Evolutionary conservation across 2,888 invertebrate genomes (phyloP), one percentile per base, ranked within the genome.

Genomic region (Drosophila affinis): DNA sequence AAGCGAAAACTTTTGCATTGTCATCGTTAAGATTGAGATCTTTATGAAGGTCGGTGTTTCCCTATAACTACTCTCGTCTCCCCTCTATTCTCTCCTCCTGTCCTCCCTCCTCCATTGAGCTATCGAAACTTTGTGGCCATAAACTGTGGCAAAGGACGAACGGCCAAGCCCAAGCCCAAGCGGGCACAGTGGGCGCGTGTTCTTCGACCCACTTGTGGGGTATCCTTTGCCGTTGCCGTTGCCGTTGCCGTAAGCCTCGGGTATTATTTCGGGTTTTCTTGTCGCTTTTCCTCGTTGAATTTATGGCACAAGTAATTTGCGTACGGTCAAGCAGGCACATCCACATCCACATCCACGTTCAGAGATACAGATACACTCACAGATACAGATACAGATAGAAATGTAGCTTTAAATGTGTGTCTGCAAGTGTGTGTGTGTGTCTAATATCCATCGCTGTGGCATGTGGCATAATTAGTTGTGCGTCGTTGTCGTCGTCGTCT

Each of bases 11-110:
- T 80, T 76, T 79, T 52, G 74, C 79, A 86, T 89, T 90, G 90
- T 90, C 90, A 84, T 90, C 84, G 83, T 89, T 88, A 86, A 89
- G 90, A 90, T 90, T 81, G 53, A 52, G 59, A 90, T 90, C 90
- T 90, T 90, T 89, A 89, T 90, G 87, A 89, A 90, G 87, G 90
- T 90, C 84, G 82, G 81, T 62, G 70, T 61, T 39, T 54, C 27
- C 18, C 18, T 24, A 29, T 53, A 45, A 47, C n/a, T 62, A 27
- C 24, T 24, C 24, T 24, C 5, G 24, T 24, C 24, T 53, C 34
- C 6, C 0, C 39, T 10, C 5, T 4, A 14, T 0, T 14, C 39
- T 0, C 6, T n/a, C 18, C 10, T 29, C 4, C n/a, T 9, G 6
- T 27, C 6, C 27, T 5, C 18, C 4, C 46, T 18, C 18, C 18